Percentiles rank a stretch among this genome's conserved stretches.
Conservation (phyloP, 2,113 vertebrate genomes). For the Aptenodytes forsteri region DNA sequence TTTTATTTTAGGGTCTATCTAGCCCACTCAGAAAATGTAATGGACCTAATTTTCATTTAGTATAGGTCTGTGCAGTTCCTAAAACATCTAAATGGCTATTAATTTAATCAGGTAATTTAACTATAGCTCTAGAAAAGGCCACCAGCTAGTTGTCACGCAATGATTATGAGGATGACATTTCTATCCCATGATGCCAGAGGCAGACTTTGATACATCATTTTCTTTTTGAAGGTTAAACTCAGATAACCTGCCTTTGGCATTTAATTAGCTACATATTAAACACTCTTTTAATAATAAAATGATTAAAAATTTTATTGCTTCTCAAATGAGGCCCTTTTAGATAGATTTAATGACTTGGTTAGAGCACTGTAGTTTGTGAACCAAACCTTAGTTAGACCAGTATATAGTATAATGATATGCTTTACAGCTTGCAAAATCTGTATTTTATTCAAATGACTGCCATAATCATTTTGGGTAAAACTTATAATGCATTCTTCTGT, state of each 20-base stretch:
- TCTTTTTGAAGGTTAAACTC: conserved; percentile 99
- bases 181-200: conserved; percentile 95
- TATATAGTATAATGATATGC: conserved; percentile 91
- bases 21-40: conserved; percentile 82
- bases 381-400: conserved; percentile 86
- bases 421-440: conserved; percentile 91
- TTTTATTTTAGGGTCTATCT: conserved; percentile 85
- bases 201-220: conserved; percentile 99
- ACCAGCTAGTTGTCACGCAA: conserved; percentile 93
- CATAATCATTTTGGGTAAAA: conserved; percentile 91
- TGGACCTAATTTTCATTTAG: conserved; percentile 88
- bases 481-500: conserved; percentile 81
- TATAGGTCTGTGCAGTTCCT: conserved; percentile 88
- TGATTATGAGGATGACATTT: conserved; percentile 99
- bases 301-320: conserved; percentile 99
- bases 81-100: conserved; percentile 96
- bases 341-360: conserved; percentile 97
- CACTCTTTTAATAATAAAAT: conserved; percentile 99
- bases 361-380: conserved; percentile 86
- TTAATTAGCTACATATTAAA: conserved; percentile 99
- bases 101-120: conserved; percentile 99
- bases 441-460: conserved; percentile 94
- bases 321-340: conserved; percentile 99
- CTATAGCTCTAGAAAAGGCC: conserved; percentile 90
- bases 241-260: conserved; percentile 99